Evolutionary conservation across 2,888 invertebrate species (phyloP).

Genomic region (Pyrgus malvae): DNA sequence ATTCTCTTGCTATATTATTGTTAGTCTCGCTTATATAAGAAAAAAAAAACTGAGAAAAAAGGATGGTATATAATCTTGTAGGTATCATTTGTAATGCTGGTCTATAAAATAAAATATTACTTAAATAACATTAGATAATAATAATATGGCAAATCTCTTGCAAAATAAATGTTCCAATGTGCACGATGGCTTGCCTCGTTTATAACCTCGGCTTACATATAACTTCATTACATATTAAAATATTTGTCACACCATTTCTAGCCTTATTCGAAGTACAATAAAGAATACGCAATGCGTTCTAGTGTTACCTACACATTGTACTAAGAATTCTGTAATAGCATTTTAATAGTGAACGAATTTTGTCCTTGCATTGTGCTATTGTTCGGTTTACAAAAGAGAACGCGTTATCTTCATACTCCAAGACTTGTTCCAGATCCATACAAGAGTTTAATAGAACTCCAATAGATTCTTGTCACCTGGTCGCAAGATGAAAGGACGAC

Average conservation of each 20-base stretch:
- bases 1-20: no score
- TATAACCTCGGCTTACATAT: conserved; percentile 19
- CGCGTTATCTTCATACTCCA: conserved; percentile 51
- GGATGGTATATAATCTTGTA: no score
- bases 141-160: no score
- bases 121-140: no score
- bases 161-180: no score
- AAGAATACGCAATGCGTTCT: conserved; percentile 22
- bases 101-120: no score
- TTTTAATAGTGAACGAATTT: conserved; percentile 74
- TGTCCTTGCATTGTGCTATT: conserved; percentile 78
- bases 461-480: conserved; percentile 45
- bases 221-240: conserved; percentile 25
- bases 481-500: conserved; percentile 13
- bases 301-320: conserved; percentile 21
- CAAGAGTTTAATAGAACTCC: conserved; percentile 39
- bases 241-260: conserved; percentile 24
- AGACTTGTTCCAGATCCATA: conserved; percentile 48
- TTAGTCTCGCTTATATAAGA: no score
- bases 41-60: no score
- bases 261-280: conserved; percentile 23
- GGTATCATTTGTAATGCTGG: no score
- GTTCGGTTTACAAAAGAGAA: conserved; percentile 66
- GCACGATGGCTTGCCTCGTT: conserved; percentile 2
- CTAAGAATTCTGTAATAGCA: conserved; percentile 54